Evolutionary conservation across 1,140 invertebrate genomes (phyloP).

Genomic region (Scaptomyza graminum): DNA sequence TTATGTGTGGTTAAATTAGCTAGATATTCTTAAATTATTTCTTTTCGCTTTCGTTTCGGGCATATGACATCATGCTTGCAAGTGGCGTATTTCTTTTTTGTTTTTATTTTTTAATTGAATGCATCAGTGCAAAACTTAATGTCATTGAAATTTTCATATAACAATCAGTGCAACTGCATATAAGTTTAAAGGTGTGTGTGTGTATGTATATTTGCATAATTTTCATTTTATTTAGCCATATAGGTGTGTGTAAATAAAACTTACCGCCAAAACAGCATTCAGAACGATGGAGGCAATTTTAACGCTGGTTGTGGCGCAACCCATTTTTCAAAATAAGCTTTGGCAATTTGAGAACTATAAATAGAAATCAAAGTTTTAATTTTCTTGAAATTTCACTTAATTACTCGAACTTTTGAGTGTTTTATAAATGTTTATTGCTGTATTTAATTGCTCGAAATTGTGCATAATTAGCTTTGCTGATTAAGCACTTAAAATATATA

Average conservation of each 20-base stretch:
- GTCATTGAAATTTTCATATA: slow-evolving; percentile 19
- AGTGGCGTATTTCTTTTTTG: slow-evolving; percentile 23
- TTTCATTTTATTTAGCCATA: slow-evolving; percentile 3
- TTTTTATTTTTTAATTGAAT: slow-evolving; percentile 13
- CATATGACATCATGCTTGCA: slow-evolving; percentile 42
- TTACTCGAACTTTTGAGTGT: background rate
- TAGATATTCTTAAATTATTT: slow-evolving; percentile 14
- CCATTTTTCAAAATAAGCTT: slow-evolving; percentile 57
- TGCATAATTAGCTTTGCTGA: slow-evolving; percentile 18
- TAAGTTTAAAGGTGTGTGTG: background rate
- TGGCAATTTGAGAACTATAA: slow-evolving; percentile 16
- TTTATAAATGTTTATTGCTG: background rate
- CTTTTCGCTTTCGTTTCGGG: slow-evolving; percentile 12
- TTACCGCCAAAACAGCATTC: slow-evolving; percentile 81
- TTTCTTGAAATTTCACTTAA: background rate
- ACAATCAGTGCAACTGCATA: background rate
- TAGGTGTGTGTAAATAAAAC: slow-evolving; percentile 30
- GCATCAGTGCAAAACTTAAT: slow-evolving; percentile 20
- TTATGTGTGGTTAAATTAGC: slow-evolving; percentile 2
- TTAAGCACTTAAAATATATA: background rate
- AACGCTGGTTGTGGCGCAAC: slow-evolving; percentile 72
- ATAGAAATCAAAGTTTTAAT: background rate
- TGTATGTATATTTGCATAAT: slow-evolving; percentile 6
- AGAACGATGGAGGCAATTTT: slow-evolving; percentile 68
- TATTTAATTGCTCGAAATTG: slow-evolving; percentile 6